Conservation (phyloP, 2,797 vertebrate species). For the Trichosurus vulpecula region DNA sequence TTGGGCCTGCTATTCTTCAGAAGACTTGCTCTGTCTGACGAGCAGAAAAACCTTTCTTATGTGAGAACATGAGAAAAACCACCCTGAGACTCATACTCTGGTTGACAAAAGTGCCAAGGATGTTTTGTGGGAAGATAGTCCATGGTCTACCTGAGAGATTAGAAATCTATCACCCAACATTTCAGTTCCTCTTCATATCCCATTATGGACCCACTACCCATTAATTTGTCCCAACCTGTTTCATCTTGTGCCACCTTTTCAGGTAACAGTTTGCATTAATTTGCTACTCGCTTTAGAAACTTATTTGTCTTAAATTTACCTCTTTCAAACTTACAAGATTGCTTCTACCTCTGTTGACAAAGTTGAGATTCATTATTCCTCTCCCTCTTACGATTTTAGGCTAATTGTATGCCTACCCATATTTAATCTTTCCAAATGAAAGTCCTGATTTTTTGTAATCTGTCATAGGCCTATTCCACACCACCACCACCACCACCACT, state of each 20-base stretch:
- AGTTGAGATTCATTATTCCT: not conserved
- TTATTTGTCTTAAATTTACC: slow-evolving; percentile 23
- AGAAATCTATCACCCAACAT: not conserved
- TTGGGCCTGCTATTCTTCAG: not conserved
- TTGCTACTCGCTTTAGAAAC: slow-evolving; percentile 10
- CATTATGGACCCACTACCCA: not conserved
- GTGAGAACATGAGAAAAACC: not conserved
- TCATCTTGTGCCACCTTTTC: not conserved
- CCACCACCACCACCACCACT: too few relatives aligned
- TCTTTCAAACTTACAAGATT: slow-evolving; percentile 28
- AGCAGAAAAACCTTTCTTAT: not conserved
- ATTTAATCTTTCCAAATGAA: not conserved
- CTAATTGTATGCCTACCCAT: not conserved
- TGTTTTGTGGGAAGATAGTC: not conserved
- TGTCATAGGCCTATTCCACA: not conserved
- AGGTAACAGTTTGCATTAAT: not conserved
- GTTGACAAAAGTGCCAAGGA: not conserved
- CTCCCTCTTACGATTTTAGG: slow-evolving; percentile 19
- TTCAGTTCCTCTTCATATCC: not conserved
- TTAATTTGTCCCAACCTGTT: slow-evolving; percentile 7
- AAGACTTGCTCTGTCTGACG: not conserved
- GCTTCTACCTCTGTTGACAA: not conserved
- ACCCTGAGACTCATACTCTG: not conserved
- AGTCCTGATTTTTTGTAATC: slow-evolving; percentile 14
- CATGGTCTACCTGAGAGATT: not conserved